Evolutionary conservation across 2,113 vertebrate species (phyloP).

Genomic region (Syngnathoides biaculeatus): DNA sequence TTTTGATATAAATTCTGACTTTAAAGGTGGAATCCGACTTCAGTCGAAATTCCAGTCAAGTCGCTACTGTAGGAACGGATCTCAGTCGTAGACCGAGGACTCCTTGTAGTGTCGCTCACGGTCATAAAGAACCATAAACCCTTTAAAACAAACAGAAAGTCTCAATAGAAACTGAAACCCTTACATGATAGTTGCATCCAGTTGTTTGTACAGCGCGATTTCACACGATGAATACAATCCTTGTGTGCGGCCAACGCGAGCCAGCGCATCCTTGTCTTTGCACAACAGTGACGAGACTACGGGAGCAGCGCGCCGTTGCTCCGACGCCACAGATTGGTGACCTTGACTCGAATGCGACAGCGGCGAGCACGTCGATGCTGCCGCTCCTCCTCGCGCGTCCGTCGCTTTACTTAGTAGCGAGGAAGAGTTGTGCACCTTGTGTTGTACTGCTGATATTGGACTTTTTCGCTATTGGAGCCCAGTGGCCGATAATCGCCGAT

Average conservation of each 20-base stretch:
- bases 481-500: too few species aligned
- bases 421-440: too few species aligned
- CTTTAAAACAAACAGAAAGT: not conserved
- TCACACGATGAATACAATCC: not conserved
- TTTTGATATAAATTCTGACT: too few species aligned
- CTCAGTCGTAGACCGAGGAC: too few species aligned
- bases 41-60: too few species aligned
- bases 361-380: conserved; percentile 33
- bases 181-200: not conserved
- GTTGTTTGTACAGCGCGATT: not conserved
- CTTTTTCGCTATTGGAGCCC: too few species aligned
- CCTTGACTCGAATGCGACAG: conserved; percentile 48
- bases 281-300: conserved; percentile 6
- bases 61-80: too few species aligned
- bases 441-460: too few species aligned
- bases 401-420: too few species aligned
- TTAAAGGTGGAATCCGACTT: too few species aligned
- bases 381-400: conserved; percentile 8
- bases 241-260: not conserved
- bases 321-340: conserved; percentile 32
- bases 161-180: not conserved
- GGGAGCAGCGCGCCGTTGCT: conserved; percentile 14
- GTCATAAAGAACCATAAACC: not conserved
- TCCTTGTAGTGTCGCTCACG: not conserved
- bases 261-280: conserved; percentile 9